Conservation (phyloP, 2,888 invertebrate species). For the Physocephala rufipes region DNA sequence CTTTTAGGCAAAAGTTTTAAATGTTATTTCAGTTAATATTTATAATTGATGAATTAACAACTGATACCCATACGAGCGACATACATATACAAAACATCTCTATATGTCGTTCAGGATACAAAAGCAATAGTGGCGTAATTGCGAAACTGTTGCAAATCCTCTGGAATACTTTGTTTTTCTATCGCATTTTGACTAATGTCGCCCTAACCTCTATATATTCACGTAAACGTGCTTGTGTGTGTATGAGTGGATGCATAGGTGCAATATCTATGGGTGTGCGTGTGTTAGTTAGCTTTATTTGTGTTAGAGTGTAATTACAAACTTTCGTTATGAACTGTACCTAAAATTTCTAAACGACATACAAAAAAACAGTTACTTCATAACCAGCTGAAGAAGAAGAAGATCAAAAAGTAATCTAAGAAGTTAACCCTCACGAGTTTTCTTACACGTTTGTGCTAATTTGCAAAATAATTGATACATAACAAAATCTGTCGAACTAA, state of each 20-base stretch:
- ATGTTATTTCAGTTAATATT: conserved; percentile 24
- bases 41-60: conserved; percentile 36
- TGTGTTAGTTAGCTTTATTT: neutral
- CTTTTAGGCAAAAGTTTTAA: conserved; percentile 30
- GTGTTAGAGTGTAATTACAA: conserved; percentile 29
- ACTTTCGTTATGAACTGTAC: conserved; percentile 27
- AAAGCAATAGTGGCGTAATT: neutral
- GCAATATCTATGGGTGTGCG: conserved; percentile 7
- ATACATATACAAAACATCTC: neutral
- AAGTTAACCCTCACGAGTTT: conserved; percentile 10
- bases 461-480: conserved; percentile 33
- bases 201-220: conserved; percentile 12
- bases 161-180: neutral
- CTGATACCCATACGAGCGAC: neutral
- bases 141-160: conserved; percentile 23
- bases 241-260: neutral
- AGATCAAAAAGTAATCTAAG: neutral
- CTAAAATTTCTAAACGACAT: conserved; percentile 11
- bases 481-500: conserved; percentile 18
- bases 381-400: neutral
- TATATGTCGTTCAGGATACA: neutral
- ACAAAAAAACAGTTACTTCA: neutral
- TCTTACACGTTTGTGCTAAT: conserved; percentile 22
- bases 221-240: conserved; percentile 11
- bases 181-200: neutral